These are phyloP conservation scores for Papilio aristodemus DNA, from an alignment of 1,140 invertebrate genomes.

Conservation along the genomic window DNA sequence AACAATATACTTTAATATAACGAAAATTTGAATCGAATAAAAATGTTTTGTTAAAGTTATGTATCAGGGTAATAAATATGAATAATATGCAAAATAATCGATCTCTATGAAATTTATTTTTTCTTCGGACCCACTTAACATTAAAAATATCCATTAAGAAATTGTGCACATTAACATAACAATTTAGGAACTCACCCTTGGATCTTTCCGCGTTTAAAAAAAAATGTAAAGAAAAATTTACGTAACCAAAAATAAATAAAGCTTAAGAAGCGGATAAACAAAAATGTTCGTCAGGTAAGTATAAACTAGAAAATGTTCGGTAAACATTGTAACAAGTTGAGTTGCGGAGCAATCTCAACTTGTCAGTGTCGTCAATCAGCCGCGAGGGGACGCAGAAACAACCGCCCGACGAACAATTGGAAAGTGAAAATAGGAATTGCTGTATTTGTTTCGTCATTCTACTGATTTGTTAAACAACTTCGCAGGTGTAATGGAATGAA, in stretches of 20 bases:
- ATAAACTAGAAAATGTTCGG: slow-evolving; percentile 37
- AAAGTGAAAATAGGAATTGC: slow-evolving; percentile 62
- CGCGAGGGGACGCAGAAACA: slow-evolving; percentile 47
- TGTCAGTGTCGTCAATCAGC: slow-evolving; percentile 50
- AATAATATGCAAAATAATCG: too few relatives aligned
- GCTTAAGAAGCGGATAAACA: neutral
- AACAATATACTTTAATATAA: neutral
- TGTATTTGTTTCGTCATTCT: slow-evolving; percentile 61
- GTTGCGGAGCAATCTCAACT: slow-evolving; percentile 53
- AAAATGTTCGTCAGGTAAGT: neutral
- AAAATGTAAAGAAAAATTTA: neutral
- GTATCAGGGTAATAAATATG: too few relatives aligned
- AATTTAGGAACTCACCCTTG: too few relatives aligned
- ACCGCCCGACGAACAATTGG: slow-evolving; percentile 51
- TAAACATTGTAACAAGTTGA: slow-evolving; percentile 49
- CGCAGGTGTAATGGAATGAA: slow-evolving; percentile 24
- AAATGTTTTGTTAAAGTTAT: neutral
- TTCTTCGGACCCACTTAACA: too few relatives aligned
- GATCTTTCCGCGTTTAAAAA: too few relatives aligned
- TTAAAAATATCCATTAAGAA: too few relatives aligned
- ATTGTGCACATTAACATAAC: too few relatives aligned
- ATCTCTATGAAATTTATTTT: too few relatives aligned
- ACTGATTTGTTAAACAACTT: slow-evolving; percentile 52
- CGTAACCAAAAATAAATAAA: neutral
- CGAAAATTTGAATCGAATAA: neutral